Evolutionary conservation across 2,797 vertebrate genomes (phyloP).

Genomic region (Epinephelus coioides): DNA sequence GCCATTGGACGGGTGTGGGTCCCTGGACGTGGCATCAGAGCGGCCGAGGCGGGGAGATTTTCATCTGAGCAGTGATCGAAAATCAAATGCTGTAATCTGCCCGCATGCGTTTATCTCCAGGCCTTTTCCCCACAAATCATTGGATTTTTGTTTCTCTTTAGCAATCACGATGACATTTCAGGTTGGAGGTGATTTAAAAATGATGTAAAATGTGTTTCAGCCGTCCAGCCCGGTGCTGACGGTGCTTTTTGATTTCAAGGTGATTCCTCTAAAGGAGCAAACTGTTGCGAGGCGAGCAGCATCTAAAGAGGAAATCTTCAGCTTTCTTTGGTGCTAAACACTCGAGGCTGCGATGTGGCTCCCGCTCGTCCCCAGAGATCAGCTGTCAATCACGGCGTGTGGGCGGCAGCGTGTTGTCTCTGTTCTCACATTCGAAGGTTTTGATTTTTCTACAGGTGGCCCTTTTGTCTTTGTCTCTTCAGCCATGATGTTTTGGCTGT

Average conservation of each 20-base stretch:
- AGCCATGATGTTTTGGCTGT: slow-evolving; percentile 10
- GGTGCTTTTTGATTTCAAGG: not conserved
- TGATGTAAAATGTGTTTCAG: slow-evolving; percentile 6
- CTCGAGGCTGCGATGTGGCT: slow-evolving; percentile 19
- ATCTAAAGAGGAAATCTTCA: slow-evolving; percentile 2
- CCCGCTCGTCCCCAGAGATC: slow-evolving; percentile 12
- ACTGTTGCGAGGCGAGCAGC: not conserved
- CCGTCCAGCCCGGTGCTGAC: not conserved
- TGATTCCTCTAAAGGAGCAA: not conserved
- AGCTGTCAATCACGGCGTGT: slow-evolving; percentile 43
- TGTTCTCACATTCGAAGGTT: slow-evolving; percentile 21
- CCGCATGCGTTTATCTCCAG: slow-evolving; percentile 38
- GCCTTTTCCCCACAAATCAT: not conserved
- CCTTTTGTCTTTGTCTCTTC: slow-evolving; percentile 28
- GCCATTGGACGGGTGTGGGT: slow-evolving; percentile 38
- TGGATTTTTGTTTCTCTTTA: not conserved
- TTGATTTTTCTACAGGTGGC: slow-evolving; percentile 39
- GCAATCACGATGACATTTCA: slow-evolving; percentile 30
- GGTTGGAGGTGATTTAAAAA: slow-evolving; percentile 11
- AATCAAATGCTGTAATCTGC: slow-evolving; percentile 51
- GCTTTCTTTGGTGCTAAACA: slow-evolving; percentile 23
- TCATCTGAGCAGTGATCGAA: slow-evolving; percentile 55
- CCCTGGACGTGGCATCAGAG: slow-evolving; percentile 37
- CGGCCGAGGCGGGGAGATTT: slow-evolving; percentile 23
- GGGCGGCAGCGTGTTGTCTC: slow-evolving; percentile 10